Evolutionary conservation across 2,113 vertebrate genomes (phyloP).

Genomic region (Semnornis frantzii): DNA sequence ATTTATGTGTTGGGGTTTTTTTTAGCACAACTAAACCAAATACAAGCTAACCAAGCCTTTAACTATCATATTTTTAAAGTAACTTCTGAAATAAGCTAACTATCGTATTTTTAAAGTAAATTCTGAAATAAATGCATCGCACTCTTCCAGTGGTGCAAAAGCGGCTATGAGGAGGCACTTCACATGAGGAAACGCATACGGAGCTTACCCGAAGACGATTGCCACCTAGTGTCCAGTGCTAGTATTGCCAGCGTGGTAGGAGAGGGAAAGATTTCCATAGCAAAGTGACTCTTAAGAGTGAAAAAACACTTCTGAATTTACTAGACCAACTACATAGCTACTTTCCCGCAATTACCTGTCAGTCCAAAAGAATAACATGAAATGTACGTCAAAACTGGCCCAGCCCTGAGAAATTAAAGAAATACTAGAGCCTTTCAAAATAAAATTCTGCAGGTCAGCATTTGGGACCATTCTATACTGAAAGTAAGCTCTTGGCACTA

Average conservation of each 20-base stretch:
- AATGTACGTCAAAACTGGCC: neutral
- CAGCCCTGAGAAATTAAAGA: neutral
- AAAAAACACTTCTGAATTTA: neutral
- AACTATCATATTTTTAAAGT: neutral
- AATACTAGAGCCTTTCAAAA: neutral
- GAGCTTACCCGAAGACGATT: slow-evolving; percentile 14
- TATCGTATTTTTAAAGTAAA: too few relatives aligned
- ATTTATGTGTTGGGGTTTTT: neutral
- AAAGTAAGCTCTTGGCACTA: neutral
- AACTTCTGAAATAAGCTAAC: neutral
- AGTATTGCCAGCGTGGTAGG: neutral
- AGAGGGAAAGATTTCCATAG: neutral
- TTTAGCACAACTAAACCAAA: neutral
- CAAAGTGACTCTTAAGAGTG: neutral
- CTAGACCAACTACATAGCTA: neutral
- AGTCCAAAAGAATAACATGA: neutral
- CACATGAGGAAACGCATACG: neutral
- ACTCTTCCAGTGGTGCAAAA: neutral
- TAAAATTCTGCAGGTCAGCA: neutral
- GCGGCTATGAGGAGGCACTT: neutral
- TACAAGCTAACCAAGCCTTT: neutral
- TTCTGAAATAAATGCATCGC: neutral
- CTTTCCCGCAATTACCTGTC: neutral
- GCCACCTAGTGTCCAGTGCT: slow-evolving; percentile 27
- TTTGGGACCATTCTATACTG: neutral